Base-by-base conservation (phyloP, 2,113 vertebrate species). In the Carassius carassius region DNA sequence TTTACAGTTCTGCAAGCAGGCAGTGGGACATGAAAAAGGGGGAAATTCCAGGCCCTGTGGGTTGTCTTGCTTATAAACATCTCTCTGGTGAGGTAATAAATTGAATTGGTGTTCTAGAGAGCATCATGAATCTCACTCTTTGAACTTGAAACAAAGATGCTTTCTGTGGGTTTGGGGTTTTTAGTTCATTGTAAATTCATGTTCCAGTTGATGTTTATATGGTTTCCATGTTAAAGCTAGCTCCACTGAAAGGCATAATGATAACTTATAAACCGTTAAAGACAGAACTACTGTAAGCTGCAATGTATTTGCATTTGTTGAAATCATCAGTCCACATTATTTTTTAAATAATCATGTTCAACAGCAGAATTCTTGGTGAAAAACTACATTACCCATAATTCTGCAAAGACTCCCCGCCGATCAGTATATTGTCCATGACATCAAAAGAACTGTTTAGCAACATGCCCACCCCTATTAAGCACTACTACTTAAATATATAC, bases 1-100 rank as follows among this genome's bases (percentile, higher is more conserved):
- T 72, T 78, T 82, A 78, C 32, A 29, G 14, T n/a, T 37, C 10
- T 82, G 78, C 19, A 16, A 58, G 16, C 56, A 72, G 29, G 9
- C 21, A 54, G 60, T 5, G 83, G 74, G 29, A 63, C 58, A 49
- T 41, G 49, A 29, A 72, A 74, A 75, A 47, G 10, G 5, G 85
- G 88, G 83, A 84, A 88, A 90, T 89, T 84, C 90, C 90, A 82
- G 41, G 16, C 1, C 49, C 72, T 83, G 44, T 74, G 47, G 44
- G 47, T 81, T 85, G 75, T 79, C 69, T 81, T 58, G 54, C 54
- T 85, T 41, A 65, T n/a, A 58, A 29, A 78, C 72, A 29, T 76
- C 32, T 21, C 19, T 41, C 16, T 44, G 12, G 58, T 32, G 49
- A 37, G 9, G 63, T 14, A 69, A 79, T 81, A 76, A 88, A 84